These are phyloP conservation scores for Nicator chloris DNA, from an alignment of 2,113 vertebrate genomes.

Conservation along the genomic window DNA sequence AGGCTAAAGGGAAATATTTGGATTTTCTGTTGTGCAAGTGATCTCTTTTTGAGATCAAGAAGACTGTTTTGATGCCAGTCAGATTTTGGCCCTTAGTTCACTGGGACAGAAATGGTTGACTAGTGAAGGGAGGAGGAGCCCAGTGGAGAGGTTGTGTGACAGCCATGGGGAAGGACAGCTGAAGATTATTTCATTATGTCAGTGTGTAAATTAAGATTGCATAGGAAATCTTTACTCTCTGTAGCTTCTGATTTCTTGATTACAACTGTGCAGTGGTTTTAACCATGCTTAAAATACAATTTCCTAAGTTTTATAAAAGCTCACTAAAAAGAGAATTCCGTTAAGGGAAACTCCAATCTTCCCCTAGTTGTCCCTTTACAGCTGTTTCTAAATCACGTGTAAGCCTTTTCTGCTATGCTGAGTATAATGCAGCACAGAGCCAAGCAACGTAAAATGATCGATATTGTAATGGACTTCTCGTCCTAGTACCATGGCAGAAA, in stretches of 20 bases:
- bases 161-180: neutral
- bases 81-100: neutral
- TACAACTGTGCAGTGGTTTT: neutral
- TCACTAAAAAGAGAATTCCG: conserved; percentile 11
- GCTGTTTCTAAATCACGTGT: conserved; percentile 17
- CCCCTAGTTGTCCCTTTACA: neutral
- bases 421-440: neutral
- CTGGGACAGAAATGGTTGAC: neutral
- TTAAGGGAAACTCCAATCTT: neutral
- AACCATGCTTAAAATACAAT: neutral
- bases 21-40: neutral
- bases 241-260: neutral
- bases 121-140: neutral
- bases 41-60: neutral
- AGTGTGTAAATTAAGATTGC: neutral
- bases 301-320: conserved; percentile 10
- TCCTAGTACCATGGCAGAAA: conserved; percentile 4
- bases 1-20: neutral
- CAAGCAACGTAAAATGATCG: neutral
- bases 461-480: conserved; percentile 47
- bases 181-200: neutral
- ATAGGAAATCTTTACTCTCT: conserved; percentile 14
- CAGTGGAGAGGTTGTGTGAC: neutral
- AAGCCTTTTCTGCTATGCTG: neutral
- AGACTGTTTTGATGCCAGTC: neutral